Conservation (phyloP, 53 echinoderm and acorn worm genomes). For the Crossaster papposus region DNA sequence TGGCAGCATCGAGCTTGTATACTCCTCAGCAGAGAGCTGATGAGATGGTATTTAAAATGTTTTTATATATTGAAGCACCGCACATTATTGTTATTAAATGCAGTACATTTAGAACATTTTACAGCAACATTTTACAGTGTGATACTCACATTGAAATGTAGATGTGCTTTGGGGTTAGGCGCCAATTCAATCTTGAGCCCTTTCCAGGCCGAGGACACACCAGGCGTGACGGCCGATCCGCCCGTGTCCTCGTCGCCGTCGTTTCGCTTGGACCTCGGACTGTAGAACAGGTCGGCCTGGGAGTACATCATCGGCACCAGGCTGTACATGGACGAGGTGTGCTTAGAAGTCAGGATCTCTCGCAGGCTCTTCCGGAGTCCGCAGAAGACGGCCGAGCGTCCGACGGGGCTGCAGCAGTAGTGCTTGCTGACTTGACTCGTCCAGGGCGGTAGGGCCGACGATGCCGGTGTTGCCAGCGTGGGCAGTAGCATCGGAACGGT, state of each 20-base stretch:
- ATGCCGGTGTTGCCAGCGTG: background rate
- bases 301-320: slow-evolving; percentile 50
- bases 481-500: background rate
- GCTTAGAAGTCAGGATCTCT: slow-evolving; percentile 42
- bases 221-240: background rate
- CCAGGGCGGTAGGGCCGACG: background rate
- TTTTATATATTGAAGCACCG: too few species aligned
- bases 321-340: slow-evolving; percentile 48
- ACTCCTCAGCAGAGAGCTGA: too few species aligned
- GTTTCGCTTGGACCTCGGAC: slow-evolving; percentile 27
- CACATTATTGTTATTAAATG: too few species aligned
- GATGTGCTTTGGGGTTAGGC: slow-evolving; percentile 40
- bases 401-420: background rate
- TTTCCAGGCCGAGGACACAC: slow-evolving; percentile 23
- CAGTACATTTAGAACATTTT: too few species aligned
- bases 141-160: slow-evolving; percentile 36
- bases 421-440: background rate
- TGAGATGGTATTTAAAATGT: too few species aligned
- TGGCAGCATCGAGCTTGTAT: too few species aligned
- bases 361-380: slow-evolving; percentile 39
- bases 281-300: slow-evolving; percentile 40
- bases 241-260: background rate
- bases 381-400: slow-evolving; percentile 21
- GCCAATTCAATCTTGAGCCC: background rate
- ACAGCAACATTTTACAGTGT: background rate